A percentile compares a stretch with the other conserved stretches of the same genome.
phyloP scores from a whole-genome alignment of 2,888 invertebrate species.

The Limnephilus rhombicus region DNA sequence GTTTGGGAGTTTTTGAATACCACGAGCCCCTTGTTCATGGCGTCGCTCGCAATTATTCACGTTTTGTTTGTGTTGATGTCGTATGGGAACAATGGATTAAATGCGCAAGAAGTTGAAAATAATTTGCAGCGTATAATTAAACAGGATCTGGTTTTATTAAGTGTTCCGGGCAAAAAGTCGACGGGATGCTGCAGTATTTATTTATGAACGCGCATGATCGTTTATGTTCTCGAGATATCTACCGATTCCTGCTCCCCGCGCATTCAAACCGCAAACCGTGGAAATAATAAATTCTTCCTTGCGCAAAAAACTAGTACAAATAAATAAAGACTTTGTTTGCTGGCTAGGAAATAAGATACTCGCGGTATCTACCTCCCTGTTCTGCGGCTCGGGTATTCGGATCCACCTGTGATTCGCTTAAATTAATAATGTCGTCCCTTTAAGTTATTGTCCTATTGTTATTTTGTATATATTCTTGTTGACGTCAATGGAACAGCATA shows the following conservation, averaged over 20 bases:
- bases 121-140: slow-evolving; percentile 52
- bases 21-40: background rate
- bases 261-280: background rate
- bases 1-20: background rate
- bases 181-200: slow-evolving; percentile 11
- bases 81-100: slow-evolving; percentile 37
- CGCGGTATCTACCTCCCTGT: background rate
- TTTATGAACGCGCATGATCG: slow-evolving; percentile 12
- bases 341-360: background rate
- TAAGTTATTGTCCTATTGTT: background rate
- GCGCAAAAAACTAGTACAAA: background rate
- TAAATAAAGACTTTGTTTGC: slow-evolving; percentile 1
- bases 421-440: background rate
- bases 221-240: slow-evolving; percentile 9
- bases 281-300: background rate
- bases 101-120: slow-evolving; percentile 49
- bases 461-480: background rate
- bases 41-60: background rate
- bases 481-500: background rate
- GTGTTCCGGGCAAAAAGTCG: slow-evolving; percentile 31
- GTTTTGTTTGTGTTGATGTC: slow-evolving; percentile 21
- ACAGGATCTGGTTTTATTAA: slow-evolving; percentile 42
- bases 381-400: background rate
- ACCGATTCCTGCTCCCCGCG: slow-evolving; percentile 1
- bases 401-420: background rate